Conservation (phyloP, 1,140 invertebrate species). For the Nebria ingens region DNA sequence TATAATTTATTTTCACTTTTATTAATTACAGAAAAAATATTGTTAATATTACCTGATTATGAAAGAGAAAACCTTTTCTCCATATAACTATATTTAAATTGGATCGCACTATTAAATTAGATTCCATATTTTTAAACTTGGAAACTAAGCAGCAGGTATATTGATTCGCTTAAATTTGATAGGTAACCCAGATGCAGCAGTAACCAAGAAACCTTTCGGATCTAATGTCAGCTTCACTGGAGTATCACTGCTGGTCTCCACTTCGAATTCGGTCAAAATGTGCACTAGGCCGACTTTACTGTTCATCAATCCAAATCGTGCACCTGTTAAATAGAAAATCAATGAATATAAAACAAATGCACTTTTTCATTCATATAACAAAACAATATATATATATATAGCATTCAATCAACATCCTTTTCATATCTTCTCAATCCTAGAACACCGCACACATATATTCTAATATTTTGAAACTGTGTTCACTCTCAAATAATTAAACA, state of each 20-base stretch:
- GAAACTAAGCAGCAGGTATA: neutral
- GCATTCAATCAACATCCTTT: conserved; percentile 1
- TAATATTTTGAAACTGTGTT: too few relatives aligned
- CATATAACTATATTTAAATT: too few relatives aligned
- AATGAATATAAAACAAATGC: neutral
- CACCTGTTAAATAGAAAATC: conserved; percentile 19
- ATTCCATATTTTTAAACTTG: too few relatives aligned
- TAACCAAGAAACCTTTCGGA: conserved; percentile 19
- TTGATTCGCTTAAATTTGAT: conserved; percentile 12
- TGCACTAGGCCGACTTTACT: conserved; percentile 33
- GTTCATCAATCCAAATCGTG: conserved; percentile 37
- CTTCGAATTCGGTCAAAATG: conserved; percentile 30
- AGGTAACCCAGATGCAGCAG: conserved; percentile 2
- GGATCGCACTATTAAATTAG: too few relatives aligned
- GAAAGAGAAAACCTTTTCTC: too few relatives aligned
- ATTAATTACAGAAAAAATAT: too few relatives aligned
- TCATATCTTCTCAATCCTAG: conserved; percentile 14
- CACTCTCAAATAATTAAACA: too few relatives aligned
- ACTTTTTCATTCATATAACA: neutral
- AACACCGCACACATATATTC: too few relatives aligned
- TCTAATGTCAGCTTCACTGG: conserved; percentile 15
- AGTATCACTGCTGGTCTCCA: conserved; percentile 13
- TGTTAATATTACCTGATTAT: too few relatives aligned
- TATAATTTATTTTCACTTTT: too few relatives aligned
- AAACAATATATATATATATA: too few relatives aligned